These are phyloP conservation scores for Adelognathus sp. DNA, from an alignment of 2,888 invertebrate genomes.

Conservation along the genomic window DNA sequence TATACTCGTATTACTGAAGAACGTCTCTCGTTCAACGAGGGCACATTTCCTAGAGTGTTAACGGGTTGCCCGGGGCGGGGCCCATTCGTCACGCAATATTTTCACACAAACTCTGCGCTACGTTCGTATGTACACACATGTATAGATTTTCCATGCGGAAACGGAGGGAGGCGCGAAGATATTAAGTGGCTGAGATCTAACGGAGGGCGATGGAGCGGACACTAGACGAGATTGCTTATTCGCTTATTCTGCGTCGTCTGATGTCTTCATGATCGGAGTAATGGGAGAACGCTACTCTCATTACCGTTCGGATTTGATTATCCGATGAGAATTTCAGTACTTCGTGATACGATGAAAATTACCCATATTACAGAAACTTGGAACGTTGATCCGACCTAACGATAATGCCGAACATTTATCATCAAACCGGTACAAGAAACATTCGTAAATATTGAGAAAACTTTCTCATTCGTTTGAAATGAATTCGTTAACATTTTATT, in stretches of 20 bases:
- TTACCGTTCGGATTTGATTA: neutral
- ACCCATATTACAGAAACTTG: no score
- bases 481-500: no score
- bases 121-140: neutral
- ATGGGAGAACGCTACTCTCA: neutral
- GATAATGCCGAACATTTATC: no score
- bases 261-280: neutral
- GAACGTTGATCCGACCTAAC: no score
- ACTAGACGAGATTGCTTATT: neutral
- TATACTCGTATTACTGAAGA: conserved; percentile 14
- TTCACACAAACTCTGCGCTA: conserved; percentile 17
- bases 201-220: conserved; percentile 12
- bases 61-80: conserved; percentile 36
- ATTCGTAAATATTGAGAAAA: no score
- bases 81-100: conserved; percentile 54
- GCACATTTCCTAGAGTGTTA: conserved; percentile 40
- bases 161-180: conserved; percentile 52
- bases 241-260: neutral
- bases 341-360: no score
- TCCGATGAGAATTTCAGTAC: neutral
- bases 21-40: neutral
- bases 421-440: no score
- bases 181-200: conserved; percentile 48
- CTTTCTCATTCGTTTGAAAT: no score
- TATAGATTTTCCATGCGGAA: conserved; percentile 49